Evolutionary conservation across 2,797 vertebrate genomes (phyloP), one percentile per base, ranked within the genome.

Genomic region (Rhyacichthys aspro): DNA sequence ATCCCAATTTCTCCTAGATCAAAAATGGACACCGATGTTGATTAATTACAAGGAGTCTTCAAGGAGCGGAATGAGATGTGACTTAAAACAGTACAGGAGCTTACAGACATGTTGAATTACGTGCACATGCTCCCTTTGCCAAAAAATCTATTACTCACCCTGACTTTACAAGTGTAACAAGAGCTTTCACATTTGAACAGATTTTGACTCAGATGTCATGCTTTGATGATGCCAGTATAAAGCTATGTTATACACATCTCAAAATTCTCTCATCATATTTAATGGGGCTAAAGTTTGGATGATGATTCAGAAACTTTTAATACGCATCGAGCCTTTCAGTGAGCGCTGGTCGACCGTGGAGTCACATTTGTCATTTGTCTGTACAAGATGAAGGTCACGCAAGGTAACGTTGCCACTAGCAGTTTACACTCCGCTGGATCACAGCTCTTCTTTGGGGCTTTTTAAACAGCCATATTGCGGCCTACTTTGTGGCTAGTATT

Each of bases 331-430:
- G 43, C 42, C 18, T 2, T 14, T 9, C 8, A 46, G 36, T 3
- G 15, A 39, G 17, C 50, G 11, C 18, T 16, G 6, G 49, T 38
- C n/a, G 32, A n/a, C 45, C 32, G 45, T 48, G 28, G 36, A 50
- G n/a, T 16, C 37, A 38, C 3, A 38, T 14, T 38, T 9, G 50
- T 53, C 50, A 19, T 53, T 53, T 53, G 49, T 53, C 49, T 38
- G 36, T 19, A 38, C 45, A 3, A 33, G 47, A 17, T 16, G 32
- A 55, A 18, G 59, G 55, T 67, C 48, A 48, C 6, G 11, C 38
- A 18, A n/a, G 38, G 11, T 62, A 17, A 17, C 32, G n/a, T 37
- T 11, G 42, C 12, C 16, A 32, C 7, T 11, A 12, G 47, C 17
- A 34, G 39, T 43, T 43, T 32, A 53, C 47, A 15, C 14, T 15